Base-by-base conservation (phyloP, 2,113 vertebrate species). In the Puffinus mauretanicus region DNA sequence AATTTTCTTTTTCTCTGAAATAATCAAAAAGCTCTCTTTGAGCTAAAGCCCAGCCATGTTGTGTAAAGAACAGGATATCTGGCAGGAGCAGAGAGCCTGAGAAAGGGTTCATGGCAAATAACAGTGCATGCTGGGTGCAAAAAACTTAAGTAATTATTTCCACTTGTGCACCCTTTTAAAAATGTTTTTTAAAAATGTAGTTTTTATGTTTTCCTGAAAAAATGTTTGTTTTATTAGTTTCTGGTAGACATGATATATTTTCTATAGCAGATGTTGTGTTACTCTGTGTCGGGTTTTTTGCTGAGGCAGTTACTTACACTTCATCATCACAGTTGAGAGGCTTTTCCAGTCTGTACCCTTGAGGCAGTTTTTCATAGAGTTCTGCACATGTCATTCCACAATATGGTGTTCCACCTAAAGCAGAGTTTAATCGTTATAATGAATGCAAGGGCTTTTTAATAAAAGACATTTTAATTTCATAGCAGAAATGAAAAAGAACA, bases 341-440 rank as follows among this genome's bases (percentile, higher is more conserved):
- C 78, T 99, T 99, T 95, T 99, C 99, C 94, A 99, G 97, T 82
- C 98, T 97, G 97, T 99, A 99, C 47, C 98, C 98, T 96, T 98
- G 98, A 38, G 99, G 99, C 36, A 99, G 96, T 95, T 99, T 99
- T 97, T 99, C 99, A 0, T 99, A 99, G 47, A 99, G 98, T 69
- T 99, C 98, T 22, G 99, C 99, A 42, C 98, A 99, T 1, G 98
- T 99, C 98, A 99, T 98, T 36, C 99, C 99, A 47, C 99, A 99
- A 78, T 99, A 99, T 1, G 99, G 99, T 15, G 99, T 99, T 49
- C 99, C 99, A 80, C 99, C 99, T 99, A 51, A 70, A 96, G 93
- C 62, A 95, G 65, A 64, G 40, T 93, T 90, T 47, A 91, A 67
- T 7, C 19, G 13, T 40, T 60, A 22, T 57, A 14, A n/a, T 82